These are phyloP conservation scores for Neotoxoptera formosana DNA, from an alignment of 1,140 invertebrate species.

Conservation along the genomic window DNA sequence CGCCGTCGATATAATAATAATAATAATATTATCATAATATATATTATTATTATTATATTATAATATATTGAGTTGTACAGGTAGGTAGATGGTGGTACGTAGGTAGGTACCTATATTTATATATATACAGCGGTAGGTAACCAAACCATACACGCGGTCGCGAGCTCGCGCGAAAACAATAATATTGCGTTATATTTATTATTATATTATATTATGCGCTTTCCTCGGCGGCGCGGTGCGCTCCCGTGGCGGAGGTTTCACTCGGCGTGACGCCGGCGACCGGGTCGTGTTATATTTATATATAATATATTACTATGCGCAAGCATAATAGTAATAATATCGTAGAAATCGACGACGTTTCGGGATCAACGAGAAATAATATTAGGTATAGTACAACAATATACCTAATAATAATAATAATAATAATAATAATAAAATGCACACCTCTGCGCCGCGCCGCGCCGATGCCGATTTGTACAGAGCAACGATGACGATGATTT, in stretches of 20 bases:
- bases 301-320: not conserved
- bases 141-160: not conserved
- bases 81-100: not conserved
- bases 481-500: not conserved
- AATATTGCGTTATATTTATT: not conserved
- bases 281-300: conserved; percentile 9
- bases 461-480: not conserved
- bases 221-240: not conserved
- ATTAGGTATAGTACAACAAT: conserved; percentile 2
- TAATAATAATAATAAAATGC: conserved; percentile 2
- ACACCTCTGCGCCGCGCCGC: not conserved
- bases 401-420: conserved; percentile 21
- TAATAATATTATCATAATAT: not conserved
- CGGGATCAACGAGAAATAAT: conserved; percentile 20
- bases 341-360: conserved; percentile 47
- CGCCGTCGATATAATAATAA: not conserved
- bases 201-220: not conserved
- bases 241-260: conserved; percentile 41
- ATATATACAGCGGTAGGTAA: not conserved
- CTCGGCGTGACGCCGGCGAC: conserved; percentile 52
- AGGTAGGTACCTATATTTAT: not conserved
- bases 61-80: not conserved
- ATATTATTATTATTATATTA: no score
- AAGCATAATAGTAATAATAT: not conserved
- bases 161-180: not conserved